Conservation (phyloP, 2,888 invertebrate genomes). For the Oxycera nigricornis region DNA sequence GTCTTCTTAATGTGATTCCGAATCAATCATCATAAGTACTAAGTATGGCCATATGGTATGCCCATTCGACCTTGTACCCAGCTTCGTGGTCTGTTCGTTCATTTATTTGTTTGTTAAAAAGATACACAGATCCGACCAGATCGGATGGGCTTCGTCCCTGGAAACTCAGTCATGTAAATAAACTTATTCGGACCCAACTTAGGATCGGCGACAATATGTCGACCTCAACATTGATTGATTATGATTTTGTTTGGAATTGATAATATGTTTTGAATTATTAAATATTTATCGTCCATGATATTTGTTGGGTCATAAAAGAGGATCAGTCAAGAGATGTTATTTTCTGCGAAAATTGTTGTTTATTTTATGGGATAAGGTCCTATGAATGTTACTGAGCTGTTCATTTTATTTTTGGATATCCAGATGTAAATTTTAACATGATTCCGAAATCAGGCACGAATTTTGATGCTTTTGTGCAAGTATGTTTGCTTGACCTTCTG, state of each 20-base stretch:
- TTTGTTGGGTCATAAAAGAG: no score
- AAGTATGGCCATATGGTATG: constrained; percentile 6
- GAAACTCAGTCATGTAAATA: not conserved
- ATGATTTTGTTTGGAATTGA: not conserved
- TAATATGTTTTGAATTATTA: no score
- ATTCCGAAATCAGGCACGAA: no score
- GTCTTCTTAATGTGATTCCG: not conserved
- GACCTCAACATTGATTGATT: not conserved
- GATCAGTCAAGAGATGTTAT: no score
- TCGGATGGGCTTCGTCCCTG: not conserved
- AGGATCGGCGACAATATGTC: not conserved
- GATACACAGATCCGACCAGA: not conserved
- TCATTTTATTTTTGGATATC: no score
- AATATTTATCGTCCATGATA: no score
- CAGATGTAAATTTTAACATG: no score
- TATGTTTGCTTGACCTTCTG: no score
- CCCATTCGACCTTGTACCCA: not conserved
- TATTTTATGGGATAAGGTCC: no score
- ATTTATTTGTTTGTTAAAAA: not conserved
- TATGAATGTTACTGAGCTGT: no score
- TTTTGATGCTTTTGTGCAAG: no score
- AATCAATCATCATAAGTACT: constrained; percentile 10
- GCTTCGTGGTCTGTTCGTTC: not conserved
- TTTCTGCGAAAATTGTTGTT: no score
- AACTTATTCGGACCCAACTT: not conserved